Percentiles rank a stretch among this genome's conserved stretches.
phyloP scores from a whole-genome alignment of 1,140 invertebrate species.

The Trichoplusia ni region DNA sequence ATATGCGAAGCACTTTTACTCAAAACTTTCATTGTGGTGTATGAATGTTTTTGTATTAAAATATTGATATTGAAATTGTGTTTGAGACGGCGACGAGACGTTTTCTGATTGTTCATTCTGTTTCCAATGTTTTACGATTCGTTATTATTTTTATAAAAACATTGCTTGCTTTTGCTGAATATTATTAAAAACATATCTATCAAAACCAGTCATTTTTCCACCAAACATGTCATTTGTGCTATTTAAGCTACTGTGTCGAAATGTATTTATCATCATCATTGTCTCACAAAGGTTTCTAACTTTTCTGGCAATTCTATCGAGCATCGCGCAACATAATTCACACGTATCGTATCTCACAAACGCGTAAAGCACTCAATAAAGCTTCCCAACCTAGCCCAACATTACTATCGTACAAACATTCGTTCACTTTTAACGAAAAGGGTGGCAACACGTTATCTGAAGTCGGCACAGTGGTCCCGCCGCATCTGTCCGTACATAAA shows the following conservation, averaged over 20 bases:
- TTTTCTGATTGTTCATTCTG: not conserved
- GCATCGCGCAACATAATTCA: not conserved
- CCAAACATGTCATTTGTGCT: too few relatives aligned
- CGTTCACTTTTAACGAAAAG: slow-evolving; percentile 29
- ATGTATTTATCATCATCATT: too few relatives aligned
- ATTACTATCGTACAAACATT: slow-evolving; percentile 21
- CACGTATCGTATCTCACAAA: not conserved
- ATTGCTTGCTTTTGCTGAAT: too few relatives aligned
- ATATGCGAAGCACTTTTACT: slow-evolving; percentile 16
- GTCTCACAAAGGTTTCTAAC: too few relatives aligned
- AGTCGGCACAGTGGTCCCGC: slow-evolving; percentile 28
- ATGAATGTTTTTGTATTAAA: not conserved
- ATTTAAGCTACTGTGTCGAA: too few relatives aligned
- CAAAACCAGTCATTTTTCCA: too few relatives aligned
- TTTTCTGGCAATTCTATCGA: not conserved
- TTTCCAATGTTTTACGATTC: too few relatives aligned
- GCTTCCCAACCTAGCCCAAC: slow-evolving; percentile 1
- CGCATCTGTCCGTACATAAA: slow-evolving; percentile 76
- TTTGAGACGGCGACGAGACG: not conserved
- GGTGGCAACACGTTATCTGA: slow-evolving; percentile 49
- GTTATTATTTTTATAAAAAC: too few relatives aligned
- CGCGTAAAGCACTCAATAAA: not conserved
- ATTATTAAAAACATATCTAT: too few relatives aligned
- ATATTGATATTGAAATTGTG: not conserved
- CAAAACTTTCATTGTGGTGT: slow-evolving; percentile 10